phyloP scores from a whole-genome alignment of 2,797 vertebrate genomes.

The Anguilla anguilla region DNA sequence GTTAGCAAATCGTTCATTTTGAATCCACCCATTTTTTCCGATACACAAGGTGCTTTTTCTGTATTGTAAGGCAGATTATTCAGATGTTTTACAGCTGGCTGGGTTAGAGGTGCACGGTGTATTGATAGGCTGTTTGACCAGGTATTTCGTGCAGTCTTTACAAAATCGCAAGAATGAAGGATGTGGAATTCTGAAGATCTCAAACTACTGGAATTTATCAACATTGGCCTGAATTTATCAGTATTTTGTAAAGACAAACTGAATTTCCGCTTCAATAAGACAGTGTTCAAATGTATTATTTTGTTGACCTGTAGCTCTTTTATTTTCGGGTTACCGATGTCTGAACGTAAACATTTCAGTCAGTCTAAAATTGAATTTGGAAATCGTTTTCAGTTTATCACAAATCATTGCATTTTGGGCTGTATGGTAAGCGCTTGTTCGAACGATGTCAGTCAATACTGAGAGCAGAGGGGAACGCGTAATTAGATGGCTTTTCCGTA shows the following conservation, averaged over 20 bases:
- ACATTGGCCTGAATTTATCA: not conserved
- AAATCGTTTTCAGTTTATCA: not conserved
- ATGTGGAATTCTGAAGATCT: not conserved
- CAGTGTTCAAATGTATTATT: not conserved
- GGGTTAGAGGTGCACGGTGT: not conserved
- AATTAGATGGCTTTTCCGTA: not conserved
- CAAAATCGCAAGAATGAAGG: not conserved
- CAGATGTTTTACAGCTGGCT: not conserved
- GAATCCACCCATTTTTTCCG: slow-evolving; percentile 9
- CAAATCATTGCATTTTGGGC: not conserved
- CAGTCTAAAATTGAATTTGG: not conserved
- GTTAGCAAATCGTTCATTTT: slow-evolving; percentile 15
- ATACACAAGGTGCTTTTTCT: not conserved
- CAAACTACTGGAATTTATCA: not conserved
- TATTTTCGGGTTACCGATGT: not conserved
- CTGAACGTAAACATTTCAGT: not conserved
- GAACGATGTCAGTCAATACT: not conserved
- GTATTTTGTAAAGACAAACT: slow-evolving; percentile 16
- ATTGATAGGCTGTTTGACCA: not conserved
- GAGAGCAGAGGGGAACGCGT: not conserved
- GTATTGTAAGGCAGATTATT: not conserved
- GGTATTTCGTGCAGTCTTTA: not conserved
- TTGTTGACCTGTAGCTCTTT: not conserved
- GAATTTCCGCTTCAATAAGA: slow-evolving; percentile 5
- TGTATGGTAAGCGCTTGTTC: not conserved